Base-by-base conservation (phyloP, 1,140 invertebrate genomes). In the Neodiprion virginianus region DNA sequence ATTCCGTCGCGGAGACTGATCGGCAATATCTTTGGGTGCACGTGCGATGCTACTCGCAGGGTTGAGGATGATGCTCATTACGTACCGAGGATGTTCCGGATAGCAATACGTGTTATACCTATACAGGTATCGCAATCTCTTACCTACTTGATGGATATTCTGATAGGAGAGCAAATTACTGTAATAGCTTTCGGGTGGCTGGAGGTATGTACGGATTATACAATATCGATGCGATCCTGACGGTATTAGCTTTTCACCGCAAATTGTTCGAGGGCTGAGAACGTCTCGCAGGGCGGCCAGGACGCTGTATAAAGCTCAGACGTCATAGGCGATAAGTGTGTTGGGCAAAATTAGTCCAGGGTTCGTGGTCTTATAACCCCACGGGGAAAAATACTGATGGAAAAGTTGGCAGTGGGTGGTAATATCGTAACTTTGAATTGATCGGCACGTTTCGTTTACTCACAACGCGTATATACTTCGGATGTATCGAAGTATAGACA, bases 111-210 rank as follows among this genome's bases (percentile, higher is more conserved):
- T 5, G 28, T 40, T 40, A 12, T 61, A 61, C 11, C n/a, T 17
- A 61, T 12, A 14, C 0, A 61, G 4, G n/a, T 61, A 61, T 61
- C n/a, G 53, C n/a, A 61, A 61, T 61, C 53, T 61, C 53, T 61
- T 61, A 61, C 53, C 53, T 17, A 61, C 11, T 61, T 61, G 53
- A 61, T 61, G 53, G 53, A 14, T 61, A 61, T 61, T 14, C 53
- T 61, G 53, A 61, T 61, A 61, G 53, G 53, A 61, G n/a, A 17
- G 11, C 53, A 61, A 61, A 61, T 61, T 61, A 61, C 53, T 61
- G n/a, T 61, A 61, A 61, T 61, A 61, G 53, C 53, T 61, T 61
- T 61, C 53, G n/a, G 7, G 28, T 40, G 28, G 28, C 28, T 40
- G 28, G 17, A 21, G 17, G 28, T 40, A 40, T 40, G 28, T 61